These are phyloP conservation scores for Triplophysa tibetana DNA, from an alignment of 2,113 vertebrate genomes.

Conservation along the genomic window DNA sequence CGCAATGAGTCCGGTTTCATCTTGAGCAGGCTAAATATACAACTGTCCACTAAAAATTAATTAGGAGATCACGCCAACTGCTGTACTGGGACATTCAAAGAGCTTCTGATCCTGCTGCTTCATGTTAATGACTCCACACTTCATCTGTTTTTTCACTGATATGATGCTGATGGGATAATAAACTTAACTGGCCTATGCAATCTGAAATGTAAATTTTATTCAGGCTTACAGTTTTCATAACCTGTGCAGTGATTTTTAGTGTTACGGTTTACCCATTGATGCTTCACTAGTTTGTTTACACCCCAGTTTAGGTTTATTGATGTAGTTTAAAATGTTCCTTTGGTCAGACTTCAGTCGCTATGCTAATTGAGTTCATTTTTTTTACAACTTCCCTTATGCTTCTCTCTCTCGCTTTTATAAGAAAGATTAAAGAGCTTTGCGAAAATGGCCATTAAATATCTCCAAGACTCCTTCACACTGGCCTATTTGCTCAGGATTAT, in stretches of 20 bases:
- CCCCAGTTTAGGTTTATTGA: neutral
- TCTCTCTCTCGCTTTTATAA: neutral
- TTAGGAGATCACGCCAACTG: neutral
- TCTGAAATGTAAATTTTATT: constrained; percentile 12
- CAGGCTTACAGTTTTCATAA: neutral
- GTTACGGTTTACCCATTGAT: neutral
- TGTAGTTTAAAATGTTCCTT: neutral
- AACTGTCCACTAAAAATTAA: constrained; percentile 18
- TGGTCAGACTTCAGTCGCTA: neutral
- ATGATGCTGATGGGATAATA: neutral
- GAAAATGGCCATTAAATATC: neutral
- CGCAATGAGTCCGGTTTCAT: neutral
- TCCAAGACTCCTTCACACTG: neutral
- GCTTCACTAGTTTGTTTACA: neutral
- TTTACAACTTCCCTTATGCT: neutral
- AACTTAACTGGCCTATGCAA: neutral
- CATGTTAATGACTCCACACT: neutral
- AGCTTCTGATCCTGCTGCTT: neutral
- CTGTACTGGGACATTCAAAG: constrained; percentile 9
- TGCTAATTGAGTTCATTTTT: neutral
- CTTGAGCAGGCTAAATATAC: constrained; percentile 8
- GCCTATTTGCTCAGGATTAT: constrained; percentile 59
- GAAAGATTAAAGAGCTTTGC: neutral
- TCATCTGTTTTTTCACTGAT: neutral
- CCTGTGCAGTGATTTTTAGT: neutral